Evolutionary conservation across 2,888 invertebrate genomes (phyloP).

Genomic region (Germaria angustata): DNA sequence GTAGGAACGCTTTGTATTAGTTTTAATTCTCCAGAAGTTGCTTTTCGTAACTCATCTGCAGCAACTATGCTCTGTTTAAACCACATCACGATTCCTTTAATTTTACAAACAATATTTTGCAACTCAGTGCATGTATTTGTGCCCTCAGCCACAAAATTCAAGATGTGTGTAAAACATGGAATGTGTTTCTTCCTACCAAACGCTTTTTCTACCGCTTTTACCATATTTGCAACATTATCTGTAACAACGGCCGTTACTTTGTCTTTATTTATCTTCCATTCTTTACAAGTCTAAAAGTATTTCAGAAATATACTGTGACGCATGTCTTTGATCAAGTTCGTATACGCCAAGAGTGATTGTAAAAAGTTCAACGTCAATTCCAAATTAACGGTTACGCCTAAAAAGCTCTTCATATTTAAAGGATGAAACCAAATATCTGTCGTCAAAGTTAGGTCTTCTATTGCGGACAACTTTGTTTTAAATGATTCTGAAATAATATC

Average conservation of each 20-base stretch:
- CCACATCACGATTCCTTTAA: neutral
- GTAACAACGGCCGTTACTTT: constrained; percentile 57
- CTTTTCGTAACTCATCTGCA: neutral
- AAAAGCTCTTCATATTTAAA: constrained; percentile 56
- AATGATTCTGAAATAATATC: no score
- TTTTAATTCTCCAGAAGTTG: constrained; percentile 1
- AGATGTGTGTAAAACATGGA: neutral
- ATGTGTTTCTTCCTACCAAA: constrained; percentile 57
- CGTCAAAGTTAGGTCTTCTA: constrained; percentile 54
- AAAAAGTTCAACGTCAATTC: constrained; percentile 36
- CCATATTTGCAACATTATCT: constrained; percentile 47
- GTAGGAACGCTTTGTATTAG: constrained; percentile 8
- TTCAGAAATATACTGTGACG: constrained; percentile 51
- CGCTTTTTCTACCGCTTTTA: no score
- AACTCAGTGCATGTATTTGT: constrained; percentile 6
- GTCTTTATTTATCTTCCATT: constrained; percentile 50
- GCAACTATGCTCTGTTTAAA: constrained; percentile 13
- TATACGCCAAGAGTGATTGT: constrained; percentile 53
- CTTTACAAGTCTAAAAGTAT: constrained; percentile 45
- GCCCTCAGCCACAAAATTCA: neutral
- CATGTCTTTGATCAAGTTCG: constrained; percentile 52
- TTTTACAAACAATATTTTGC: neutral
- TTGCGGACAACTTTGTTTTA: constrained; percentile 35
- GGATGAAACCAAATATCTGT: no score
- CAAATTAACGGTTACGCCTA: constrained; percentile 55